phyloP scores from a whole-genome alignment of 2,888 invertebrate species.

The Agonopterix subpropinquella region DNA sequence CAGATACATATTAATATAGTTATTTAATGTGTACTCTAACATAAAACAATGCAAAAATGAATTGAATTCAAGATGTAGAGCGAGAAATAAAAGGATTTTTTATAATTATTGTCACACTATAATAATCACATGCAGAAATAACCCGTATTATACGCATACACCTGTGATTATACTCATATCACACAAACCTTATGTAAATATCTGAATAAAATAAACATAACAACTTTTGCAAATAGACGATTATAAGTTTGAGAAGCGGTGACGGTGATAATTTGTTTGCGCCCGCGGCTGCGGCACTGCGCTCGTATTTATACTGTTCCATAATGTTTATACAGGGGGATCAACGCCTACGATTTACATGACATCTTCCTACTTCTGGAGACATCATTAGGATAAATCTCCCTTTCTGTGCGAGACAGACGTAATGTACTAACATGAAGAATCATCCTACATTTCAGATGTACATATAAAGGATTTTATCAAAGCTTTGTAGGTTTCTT shows the following conservation, averaged over 20 bases:
- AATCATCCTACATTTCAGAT: too few relatives aligned
- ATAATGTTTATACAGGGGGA: constrained; percentile 55
- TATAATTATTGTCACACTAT: not conserved
- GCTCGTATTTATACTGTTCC: constrained; percentile 38
- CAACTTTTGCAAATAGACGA: constrained; percentile 19
- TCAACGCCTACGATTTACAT: constrained; percentile 42
- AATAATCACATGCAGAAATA: not conserved
- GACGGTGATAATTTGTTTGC: constrained; percentile 56
- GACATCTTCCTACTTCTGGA: constrained; percentile 27
- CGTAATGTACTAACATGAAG: too few relatives aligned
- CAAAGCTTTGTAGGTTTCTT: not conserved
- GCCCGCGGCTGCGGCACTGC: constrained; percentile 23
- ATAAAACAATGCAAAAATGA: too few relatives aligned
- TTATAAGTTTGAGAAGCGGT: constrained; percentile 43
- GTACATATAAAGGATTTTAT: not conserved
- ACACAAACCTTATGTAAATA: not conserved
- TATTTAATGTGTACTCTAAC: too few relatives aligned
- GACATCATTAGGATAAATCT: constrained; percentile 32
- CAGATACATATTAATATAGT: too few relatives aligned
- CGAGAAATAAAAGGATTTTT: too few relatives aligned
- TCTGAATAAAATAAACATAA: constrained; percentile 4
- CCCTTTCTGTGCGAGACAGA: not conserved
- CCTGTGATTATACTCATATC: too few relatives aligned
- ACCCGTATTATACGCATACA: not conserved
- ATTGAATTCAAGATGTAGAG: too few relatives aligned